Conservation (phyloP, 2,113 vertebrate species). For the Xerus inauris region DNA sequence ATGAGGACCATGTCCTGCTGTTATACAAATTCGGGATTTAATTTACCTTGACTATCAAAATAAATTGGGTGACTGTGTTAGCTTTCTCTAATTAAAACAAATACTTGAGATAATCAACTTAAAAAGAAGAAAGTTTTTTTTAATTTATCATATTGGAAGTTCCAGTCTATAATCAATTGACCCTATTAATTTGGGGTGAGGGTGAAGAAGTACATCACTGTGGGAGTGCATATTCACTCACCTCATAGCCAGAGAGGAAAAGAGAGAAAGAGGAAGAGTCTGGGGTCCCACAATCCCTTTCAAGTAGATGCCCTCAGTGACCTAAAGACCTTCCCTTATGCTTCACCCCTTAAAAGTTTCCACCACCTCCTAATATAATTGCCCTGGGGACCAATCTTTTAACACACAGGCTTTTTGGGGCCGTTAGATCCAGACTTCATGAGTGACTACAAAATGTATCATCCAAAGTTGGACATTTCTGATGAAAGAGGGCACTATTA, state of each 20-base stretch:
- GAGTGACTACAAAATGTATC: background rate
- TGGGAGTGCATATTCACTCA: background rate
- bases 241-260: background rate
- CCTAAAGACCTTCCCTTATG: background rate
- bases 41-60: slow-evolving; percentile 27
- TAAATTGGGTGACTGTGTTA: background rate
- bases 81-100: background rate
- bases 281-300: background rate
- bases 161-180: background rate
- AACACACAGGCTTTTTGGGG: background rate
- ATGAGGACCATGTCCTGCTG: background rate
- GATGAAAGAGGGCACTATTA: background rate
- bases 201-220: too few species aligned
- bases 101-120: background rate
- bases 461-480: background rate
- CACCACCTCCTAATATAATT: background rate
- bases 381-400: background rate
- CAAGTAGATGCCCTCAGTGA: background rate
- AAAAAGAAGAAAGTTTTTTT: background rate
- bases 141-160: background rate
- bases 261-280: background rate
- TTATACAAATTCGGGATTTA: background rate
- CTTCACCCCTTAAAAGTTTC: background rate
- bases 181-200: too few species aligned
- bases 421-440: background rate